Evolutionary conservation across 2,797 vertebrate genomes (phyloP).

Genomic region (Cheracebus regulus): DNA sequence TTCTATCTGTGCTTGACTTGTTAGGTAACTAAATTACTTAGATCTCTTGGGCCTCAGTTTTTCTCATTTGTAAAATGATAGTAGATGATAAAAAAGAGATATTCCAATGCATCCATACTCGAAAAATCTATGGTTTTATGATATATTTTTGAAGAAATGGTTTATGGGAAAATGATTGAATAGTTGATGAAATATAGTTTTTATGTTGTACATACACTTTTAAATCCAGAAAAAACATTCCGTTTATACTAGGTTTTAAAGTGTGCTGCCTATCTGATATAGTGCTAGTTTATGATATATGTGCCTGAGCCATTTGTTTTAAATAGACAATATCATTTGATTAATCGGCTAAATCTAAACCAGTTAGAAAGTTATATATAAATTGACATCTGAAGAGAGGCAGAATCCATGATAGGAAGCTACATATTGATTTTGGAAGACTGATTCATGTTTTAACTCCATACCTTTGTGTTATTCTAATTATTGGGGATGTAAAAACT

Average conservation of each 20-base stretch:
- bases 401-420: neutral
- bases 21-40: neutral
- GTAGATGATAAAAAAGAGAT: neutral
- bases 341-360: neutral
- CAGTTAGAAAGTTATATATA: neutral
- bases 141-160: conserved; percentile 11
- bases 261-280: neutral
- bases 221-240: neutral
- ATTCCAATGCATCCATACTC: neutral
- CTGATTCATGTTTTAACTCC: neutral
- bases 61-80: conserved; percentile 24
- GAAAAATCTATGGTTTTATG: neutral
- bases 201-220: neutral
- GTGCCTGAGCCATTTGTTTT: neutral
- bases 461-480: neutral
- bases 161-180: neutral
- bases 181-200: neutral
- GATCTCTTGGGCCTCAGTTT: neutral
- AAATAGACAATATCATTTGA: neutral
- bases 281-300: neutral
- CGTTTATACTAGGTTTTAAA: neutral
- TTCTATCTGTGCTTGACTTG: neutral
- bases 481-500: neutral
- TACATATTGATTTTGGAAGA: neutral
- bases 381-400: neutral